Conservation (phyloP, 2,888 invertebrate genomes). For the Pedicia rivosa region DNA sequence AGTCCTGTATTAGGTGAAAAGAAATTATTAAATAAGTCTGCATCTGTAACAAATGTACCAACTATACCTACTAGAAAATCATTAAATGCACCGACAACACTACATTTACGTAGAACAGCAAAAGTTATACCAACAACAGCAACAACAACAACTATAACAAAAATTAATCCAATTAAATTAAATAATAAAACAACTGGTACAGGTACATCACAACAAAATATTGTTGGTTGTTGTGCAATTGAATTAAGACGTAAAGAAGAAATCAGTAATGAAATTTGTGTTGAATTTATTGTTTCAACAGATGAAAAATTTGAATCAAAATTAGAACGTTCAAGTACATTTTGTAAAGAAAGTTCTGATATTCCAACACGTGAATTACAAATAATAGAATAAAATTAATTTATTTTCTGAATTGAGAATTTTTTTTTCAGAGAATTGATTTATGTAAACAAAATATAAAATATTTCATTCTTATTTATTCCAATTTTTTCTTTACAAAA, state of each 20-base stretch:
- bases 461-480: too few species aligned
- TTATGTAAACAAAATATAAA: too few species aligned
- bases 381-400: conserved; percentile 25
- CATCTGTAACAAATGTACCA: conserved; percentile 23
- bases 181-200: neutral
- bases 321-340: conserved; percentile 31
- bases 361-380: conserved; percentile 27
- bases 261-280: conserved; percentile 3
- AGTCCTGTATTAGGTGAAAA: conserved; percentile 4
- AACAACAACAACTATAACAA: conserved; percentile 8
- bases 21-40: conserved; percentile 10
- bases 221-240: too few species aligned
- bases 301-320: conserved; percentile 19
- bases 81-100: conserved; percentile 12
- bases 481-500: too few species aligned
- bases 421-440: too few species aligned
- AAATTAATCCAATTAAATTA: conserved; percentile 1
- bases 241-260: too few species aligned
- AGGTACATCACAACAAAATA: too few species aligned
- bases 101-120: conserved; percentile 12
- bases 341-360: conserved; percentile 28
- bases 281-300: conserved; percentile 1
- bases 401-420: too few species aligned
- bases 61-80: too few species aligned
- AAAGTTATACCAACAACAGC: conserved; percentile 7